These are phyloP conservation scores for Notocelia uddmanniana DNA, from an alignment of 2,888 invertebrate species.

Conservation along the genomic window DNA sequence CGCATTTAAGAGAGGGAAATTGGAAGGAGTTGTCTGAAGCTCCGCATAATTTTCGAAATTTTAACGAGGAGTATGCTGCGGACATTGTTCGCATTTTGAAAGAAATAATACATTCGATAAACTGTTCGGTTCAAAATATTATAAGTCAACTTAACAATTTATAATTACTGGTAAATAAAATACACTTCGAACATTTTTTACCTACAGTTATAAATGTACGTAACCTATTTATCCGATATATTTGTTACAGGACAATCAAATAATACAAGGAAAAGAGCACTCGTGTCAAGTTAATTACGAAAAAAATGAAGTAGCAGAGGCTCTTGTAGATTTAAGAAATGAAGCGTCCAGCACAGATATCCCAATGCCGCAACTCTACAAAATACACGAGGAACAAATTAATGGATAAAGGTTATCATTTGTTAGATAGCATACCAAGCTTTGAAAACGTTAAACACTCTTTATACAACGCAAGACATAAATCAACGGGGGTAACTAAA, in stretches of 20 bases:
- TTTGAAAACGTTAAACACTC: constrained; percentile 17
- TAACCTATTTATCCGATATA: not conserved
- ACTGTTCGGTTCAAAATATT: constrained; percentile 12
- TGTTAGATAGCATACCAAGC: constrained; percentile 31
- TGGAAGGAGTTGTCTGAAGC: constrained; percentile 18
- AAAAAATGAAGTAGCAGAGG: constrained; percentile 32
- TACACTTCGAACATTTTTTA: not conserved
- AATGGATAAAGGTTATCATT: constrained; percentile 32
- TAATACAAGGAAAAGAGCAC: constrained; percentile 27
- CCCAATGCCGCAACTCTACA: constrained; percentile 35
- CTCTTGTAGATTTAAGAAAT: constrained; percentile 14
- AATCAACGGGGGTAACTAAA: constrained; percentile 33
- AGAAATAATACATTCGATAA: constrained; percentile 5
- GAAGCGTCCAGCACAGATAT: constrained; percentile 26
- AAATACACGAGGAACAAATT: constrained; percentile 32
- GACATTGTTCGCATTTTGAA: constrained; percentile 21
- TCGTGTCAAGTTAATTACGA: constrained; percentile 32
- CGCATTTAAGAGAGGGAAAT: constrained; percentile 15
- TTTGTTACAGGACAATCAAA: constrained; percentile 3
- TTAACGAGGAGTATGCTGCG: constrained; percentile 17
- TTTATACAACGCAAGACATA: constrained; percentile 25
- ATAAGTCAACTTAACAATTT: constrained; percentile 11
- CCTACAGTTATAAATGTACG: not conserved
- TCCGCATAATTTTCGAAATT: constrained; percentile 5
- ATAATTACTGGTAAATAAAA: constrained; percentile 5